A percentile compares a stretch with the other conserved stretches of the same genome.
phyloP scores from a whole-genome alignment of 1,140 invertebrate species.

The Saxidomus purpurata region DNA sequence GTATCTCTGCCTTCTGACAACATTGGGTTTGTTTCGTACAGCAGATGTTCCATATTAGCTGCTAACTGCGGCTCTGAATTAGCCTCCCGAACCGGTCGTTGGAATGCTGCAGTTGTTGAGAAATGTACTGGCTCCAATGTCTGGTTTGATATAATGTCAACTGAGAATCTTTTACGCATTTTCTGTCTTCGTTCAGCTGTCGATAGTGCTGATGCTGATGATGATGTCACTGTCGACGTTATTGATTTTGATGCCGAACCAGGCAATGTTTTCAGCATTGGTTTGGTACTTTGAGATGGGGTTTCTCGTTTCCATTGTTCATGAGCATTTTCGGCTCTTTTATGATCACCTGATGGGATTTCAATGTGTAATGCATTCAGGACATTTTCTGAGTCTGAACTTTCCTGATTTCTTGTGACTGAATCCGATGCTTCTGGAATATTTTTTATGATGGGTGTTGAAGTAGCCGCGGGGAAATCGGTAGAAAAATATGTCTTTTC shows the following conservation, averaged over 20 bases:
- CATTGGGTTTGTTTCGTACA: constrained; percentile 75
- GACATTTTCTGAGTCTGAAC: constrained; percentile 1
- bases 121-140: constrained; percentile 60
- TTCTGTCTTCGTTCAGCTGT: constrained; percentile 59
- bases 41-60: constrained; percentile 69
- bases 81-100: constrained; percentile 75
- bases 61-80: constrained; percentile 83
- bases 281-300: neutral
- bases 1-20: constrained; percentile 72
- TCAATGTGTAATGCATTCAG: constrained; percentile 67
- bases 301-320: constrained; percentile 32
- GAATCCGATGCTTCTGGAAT: neutral
- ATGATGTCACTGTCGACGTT: neutral
- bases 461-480: constrained; percentile 46
- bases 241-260: neutral
- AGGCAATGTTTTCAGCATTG: neutral
- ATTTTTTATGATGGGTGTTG: constrained; percentile 38
- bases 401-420: neutral
- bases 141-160: constrained; percentile 80
- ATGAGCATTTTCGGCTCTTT: neutral
- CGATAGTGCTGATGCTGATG: constrained; percentile 1
- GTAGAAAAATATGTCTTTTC: constrained; percentile 53
- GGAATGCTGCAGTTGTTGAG: constrained; percentile 52
- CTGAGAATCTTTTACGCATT: constrained; percentile 82
- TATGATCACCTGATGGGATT: constrained; percentile 38